A percentile compares a stretch with the other conserved stretches of the same genome.
These are phyloP conservation scores for Poecilia picta DNA, from an alignment of 2,797 vertebrate species.

Conservation along the genomic window DNA sequence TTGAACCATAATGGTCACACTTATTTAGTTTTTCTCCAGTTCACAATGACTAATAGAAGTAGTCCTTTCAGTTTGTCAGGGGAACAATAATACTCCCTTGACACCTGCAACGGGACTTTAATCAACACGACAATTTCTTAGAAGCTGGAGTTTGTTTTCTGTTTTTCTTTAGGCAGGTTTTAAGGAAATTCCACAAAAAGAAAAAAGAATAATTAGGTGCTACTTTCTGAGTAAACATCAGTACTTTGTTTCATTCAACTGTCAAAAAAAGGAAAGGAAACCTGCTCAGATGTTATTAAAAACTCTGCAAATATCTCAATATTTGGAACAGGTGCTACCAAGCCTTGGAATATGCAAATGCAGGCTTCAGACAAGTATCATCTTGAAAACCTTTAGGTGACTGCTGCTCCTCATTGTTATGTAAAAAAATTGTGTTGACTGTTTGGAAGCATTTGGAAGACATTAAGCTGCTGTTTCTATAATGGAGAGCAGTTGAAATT, in stretches of 20 bases:
- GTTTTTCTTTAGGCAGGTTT: not conserved
- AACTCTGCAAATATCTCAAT: not conserved
- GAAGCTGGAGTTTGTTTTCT: not conserved
- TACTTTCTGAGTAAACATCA: not conserved
- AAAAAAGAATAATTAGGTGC: not conserved
- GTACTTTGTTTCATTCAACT: not conserved
- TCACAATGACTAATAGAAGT: conserved; percentile 48
- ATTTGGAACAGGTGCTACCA: not conserved
- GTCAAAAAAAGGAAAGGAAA: not conserved
- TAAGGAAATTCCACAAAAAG: not conserved
- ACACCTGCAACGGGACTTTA: conserved; percentile 48
- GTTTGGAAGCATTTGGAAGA: not conserved
- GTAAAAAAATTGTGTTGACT: not conserved
- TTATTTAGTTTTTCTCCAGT: conserved; percentile 42
- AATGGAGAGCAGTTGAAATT: not conserved
- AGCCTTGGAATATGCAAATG: not conserved
- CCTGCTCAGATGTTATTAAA: not conserved
- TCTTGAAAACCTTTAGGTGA: not conserved
- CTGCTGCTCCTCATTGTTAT: not conserved
- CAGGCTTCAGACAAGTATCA: not conserved
- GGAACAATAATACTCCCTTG: conserved; percentile 33
- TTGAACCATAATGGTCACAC: conserved; percentile 39
- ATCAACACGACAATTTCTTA: conserved; percentile 35
- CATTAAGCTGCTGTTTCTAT: not conserved
- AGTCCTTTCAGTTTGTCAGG: conserved; percentile 42